Evolutionary conservation across 1,140 invertebrate genomes (phyloP).

Genomic region (Drosophila repleta): DNA sequence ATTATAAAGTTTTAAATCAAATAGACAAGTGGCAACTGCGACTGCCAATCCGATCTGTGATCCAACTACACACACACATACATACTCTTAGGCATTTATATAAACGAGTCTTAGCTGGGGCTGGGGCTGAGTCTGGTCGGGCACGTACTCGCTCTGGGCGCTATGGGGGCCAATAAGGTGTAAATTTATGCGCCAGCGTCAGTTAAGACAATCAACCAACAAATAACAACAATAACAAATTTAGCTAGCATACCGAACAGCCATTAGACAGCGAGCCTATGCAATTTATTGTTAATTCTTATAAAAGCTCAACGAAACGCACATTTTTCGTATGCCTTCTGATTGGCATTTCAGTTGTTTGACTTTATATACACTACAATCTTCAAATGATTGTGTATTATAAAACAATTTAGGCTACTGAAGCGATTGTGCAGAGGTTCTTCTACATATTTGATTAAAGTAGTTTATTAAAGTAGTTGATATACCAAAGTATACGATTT

Average conservation of each 20-base stretch:
- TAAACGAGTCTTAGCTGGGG: slow-evolving; percentile 4
- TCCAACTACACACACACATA: slow-evolving; percentile 28
- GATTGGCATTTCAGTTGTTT: slow-evolving; percentile 56
- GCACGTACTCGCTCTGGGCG: slow-evolving; percentile 70
- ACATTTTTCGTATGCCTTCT: slow-evolving; percentile 62
- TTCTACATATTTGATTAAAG: no score
- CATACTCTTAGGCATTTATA: background rate
- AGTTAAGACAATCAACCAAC: slow-evolving; percentile 36
- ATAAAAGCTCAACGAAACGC: slow-evolving; percentile 63
- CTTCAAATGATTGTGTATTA: no score
- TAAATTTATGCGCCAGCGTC: slow-evolving; percentile 72
- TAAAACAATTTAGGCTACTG: no score
- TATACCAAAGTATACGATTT: no score
- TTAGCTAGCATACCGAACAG: slow-evolving; percentile 24
- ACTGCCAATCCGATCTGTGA: slow-evolving; percentile 39
- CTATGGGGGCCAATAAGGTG: slow-evolving; percentile 82
- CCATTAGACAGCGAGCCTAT: slow-evolving; percentile 66
- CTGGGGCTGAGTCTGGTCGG: slow-evolving; percentile 7
- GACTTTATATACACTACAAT: background rate
- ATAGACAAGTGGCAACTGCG: slow-evolving; percentile 54
- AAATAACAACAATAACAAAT: slow-evolving; percentile 38
- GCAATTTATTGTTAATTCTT: slow-evolving; percentile 67
- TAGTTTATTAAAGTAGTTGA: no score
- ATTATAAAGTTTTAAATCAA: slow-evolving; percentile 66
- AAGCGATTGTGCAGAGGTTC: no score